Conservation (phyloP, 92 coral and sea anemone species). For the Porites lobata region DNA sequence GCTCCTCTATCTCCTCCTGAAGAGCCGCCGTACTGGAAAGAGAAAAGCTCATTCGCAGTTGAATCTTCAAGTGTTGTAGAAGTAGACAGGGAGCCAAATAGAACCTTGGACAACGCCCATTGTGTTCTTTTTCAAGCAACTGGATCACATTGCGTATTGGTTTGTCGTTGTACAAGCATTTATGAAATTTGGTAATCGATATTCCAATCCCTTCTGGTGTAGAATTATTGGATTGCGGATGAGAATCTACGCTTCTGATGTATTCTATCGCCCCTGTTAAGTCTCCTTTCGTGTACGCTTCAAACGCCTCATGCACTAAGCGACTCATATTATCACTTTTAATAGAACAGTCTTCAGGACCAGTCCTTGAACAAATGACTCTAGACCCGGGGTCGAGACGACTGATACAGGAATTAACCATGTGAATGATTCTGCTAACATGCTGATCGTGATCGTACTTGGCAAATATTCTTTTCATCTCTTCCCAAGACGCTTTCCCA, state of each 20-base stretch:
- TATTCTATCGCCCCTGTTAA: conserved; percentile 1
- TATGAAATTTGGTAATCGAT: conserved; percentile 49
- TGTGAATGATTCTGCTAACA: conserved; percentile 43
- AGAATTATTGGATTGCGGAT: background rate
- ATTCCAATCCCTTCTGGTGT: conserved; percentile 42
- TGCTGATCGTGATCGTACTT: conserved; percentile 47
- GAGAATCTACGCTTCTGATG: conserved; percentile 20
- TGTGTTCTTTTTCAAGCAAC: conserved; percentile 29
- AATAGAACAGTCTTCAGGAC: background rate
- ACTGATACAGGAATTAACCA: conserved; percentile 14
- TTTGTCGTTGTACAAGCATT: conserved; percentile 25
- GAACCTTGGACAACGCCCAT: conserved; percentile 36
- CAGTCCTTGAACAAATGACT: background rate
- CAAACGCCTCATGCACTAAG: conserved; percentile 45
- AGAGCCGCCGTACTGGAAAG: background rate
- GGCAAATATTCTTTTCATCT: conserved; percentile 26
- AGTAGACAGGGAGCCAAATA: conserved; percentile 45
- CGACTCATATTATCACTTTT: conserved; percentile 36
- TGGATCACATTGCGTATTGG: conserved; percentile 34
- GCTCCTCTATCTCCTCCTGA: conserved; percentile 8
- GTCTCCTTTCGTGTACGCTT: conserved; percentile 22
- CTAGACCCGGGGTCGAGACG: background rate
- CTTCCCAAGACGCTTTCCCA: conserved; percentile 29
- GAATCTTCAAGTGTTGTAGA: conserved; percentile 41
- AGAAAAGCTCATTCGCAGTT: background rate